Conservation (phyloP, 2,113 vertebrate genomes). For the Monarcha castaneiventris region DNA sequence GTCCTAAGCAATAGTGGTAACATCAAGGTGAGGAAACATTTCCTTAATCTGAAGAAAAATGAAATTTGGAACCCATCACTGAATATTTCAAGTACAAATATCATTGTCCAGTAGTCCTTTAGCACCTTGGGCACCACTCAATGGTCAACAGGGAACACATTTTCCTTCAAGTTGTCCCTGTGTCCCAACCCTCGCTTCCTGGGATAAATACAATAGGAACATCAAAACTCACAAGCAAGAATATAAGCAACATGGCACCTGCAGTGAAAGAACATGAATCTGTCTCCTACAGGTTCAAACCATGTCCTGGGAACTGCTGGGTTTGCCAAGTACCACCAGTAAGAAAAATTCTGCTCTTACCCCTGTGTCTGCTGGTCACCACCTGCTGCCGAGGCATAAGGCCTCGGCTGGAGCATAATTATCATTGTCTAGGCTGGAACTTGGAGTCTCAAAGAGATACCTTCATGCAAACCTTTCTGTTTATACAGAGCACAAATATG, state of each 20-base stretch:
- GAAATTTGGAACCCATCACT: neutral
- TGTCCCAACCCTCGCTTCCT: neutral
- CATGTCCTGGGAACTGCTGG: neutral
- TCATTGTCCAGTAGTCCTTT: neutral
- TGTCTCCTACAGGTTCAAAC: neutral
- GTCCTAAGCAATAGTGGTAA: neutral
- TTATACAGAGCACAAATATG: neutral
- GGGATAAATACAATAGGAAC: neutral
- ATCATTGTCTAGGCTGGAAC: neutral
- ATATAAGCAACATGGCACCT: neutral
- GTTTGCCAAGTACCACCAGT: neutral
- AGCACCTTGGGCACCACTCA: neutral
- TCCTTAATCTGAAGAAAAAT: neutral
- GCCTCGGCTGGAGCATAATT: neutral
- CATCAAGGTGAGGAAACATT: neutral
- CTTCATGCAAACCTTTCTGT: neutral
- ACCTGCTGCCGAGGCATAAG: neutral
- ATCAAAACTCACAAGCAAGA: neutral
- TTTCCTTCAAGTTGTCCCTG: neutral
- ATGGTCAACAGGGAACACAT: neutral
- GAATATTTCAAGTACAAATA: neutral
- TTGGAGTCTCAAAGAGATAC: neutral
- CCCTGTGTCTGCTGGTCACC: neutral
- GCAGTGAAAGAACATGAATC: neutral
- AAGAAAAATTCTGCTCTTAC: neutral